Base-by-base conservation (phyloP, 2,113 vertebrate genomes). In the Phalacrocorax pelagicus region DNA sequence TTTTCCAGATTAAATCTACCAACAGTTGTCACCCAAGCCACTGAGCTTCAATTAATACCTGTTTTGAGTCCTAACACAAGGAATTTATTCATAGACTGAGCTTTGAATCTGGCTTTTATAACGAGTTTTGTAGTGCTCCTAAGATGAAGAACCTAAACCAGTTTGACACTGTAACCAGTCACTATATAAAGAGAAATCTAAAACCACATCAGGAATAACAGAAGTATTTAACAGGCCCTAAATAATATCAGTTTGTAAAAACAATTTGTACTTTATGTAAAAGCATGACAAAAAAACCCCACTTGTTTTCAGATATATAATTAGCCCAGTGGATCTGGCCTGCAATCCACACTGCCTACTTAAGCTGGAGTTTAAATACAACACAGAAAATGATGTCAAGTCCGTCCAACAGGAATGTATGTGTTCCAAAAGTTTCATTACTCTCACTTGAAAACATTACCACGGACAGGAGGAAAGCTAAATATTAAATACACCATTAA, bases 401-500 rank as follows among this genome's bases (percentile, higher is more conserved):
- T 63, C 74, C 10, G 1, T 13, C 1, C 10, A 86, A 83, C 29
- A 58, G 80, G 23, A 73, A 74, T 0, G 1, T 13, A 20, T 2
- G 12, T 0, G 0, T 32, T 93, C 66, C 40, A 30, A 70, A 94
- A 95, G 84, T 94, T 91, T 94, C 94, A 94, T 58, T 73, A 51
- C 63, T 70, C 59, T 88, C 42, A 51, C 79, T 91, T 88, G 75
- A 95, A 94, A 95, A 91, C 85, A 86, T 62, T 82, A 83, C 23
- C 15, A 27, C 0, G 24, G 54, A 72, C 19, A 88, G 59, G 47
- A 94, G 62, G 38, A 72, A 81, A 96, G 51, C 93, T 58, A 95
- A 95, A 73, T 91, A 95, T 91, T 95, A 96, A 92, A 89, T 78
- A 88, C 11, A 4, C 47, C 87, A 92, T 95, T 96, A 97, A 88